phyloP scores from a whole-genome alignment of 2,797 vertebrate species.

The Acrossocheilus wenchowensis region DNA sequence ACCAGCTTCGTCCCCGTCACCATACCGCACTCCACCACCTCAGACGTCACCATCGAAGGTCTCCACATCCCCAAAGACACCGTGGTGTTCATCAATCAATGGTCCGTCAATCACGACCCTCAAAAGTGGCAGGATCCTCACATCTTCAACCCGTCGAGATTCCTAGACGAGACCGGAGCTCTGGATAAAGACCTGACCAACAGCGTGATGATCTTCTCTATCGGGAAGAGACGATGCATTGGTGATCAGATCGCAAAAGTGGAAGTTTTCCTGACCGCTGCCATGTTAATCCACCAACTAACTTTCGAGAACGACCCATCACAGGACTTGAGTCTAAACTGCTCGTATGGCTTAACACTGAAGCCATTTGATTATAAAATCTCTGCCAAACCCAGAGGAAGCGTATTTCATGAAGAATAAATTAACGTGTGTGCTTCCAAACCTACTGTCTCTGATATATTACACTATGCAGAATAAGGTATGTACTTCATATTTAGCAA shows the following conservation, averaged over 20 bases:
- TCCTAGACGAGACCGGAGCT: slow-evolving; percentile 84
- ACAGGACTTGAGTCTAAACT: slow-evolving; percentile 74
- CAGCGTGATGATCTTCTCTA: slow-evolving; percentile 90
- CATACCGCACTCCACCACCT: slow-evolving; percentile 92
- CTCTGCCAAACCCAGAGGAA: slow-evolving; percentile 67
- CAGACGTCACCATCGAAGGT: slow-evolving; percentile 87
- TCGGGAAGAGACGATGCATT: slow-evolving; percentile 92
- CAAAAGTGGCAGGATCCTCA: slow-evolving; percentile 89
- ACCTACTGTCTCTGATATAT: not conserved
- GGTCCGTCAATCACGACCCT: slow-evolving; percentile 96
- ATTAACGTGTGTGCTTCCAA: slow-evolving; percentile 33
- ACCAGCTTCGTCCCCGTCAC: slow-evolving; percentile 94
- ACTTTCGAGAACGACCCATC: slow-evolving; percentile 75
- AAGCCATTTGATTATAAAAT: slow-evolving; percentile 79
- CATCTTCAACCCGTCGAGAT: slow-evolving; percentile 87
- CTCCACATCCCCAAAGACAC: slow-evolving; percentile 95
- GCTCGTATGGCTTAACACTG: slow-evolving; percentile 79
- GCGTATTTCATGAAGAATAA: slow-evolving; percentile 56
- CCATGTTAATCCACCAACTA: slow-evolving; percentile 82
- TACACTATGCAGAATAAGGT: not conserved
- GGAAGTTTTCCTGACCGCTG: slow-evolving; percentile 81
- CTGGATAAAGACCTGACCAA: slow-evolving; percentile 85
- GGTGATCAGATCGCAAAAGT: slow-evolving; percentile 91
- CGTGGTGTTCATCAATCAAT: slow-evolving; percentile 95
- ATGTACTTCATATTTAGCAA: slow-evolving; percentile 1